These are phyloP conservation scores for Hemibagrus guttatus DNA, from an alignment of 2,797 vertebrate species.

Conservation along the genomic window DNA sequence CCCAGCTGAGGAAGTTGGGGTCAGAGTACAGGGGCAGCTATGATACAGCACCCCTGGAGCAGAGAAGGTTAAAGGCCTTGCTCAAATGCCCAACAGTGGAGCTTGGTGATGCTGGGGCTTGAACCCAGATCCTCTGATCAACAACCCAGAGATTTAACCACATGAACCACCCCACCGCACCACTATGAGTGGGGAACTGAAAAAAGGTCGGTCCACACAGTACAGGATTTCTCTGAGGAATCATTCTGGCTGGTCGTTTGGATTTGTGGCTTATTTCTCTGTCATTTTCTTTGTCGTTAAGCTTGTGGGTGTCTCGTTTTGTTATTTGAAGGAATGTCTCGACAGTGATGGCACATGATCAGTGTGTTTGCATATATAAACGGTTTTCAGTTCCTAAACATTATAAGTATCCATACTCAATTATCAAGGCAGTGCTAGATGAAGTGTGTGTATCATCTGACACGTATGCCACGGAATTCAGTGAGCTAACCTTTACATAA, in stretches of 20 bases:
- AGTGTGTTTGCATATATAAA: not conserved
- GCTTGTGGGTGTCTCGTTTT: not conserved
- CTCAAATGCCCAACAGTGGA: too few species aligned
- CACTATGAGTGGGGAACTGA: not conserved
- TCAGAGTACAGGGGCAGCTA: too few species aligned
- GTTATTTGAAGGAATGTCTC: not conserved
- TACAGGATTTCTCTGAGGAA: not conserved
- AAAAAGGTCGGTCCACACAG: not conserved
- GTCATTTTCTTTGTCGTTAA: not conserved
- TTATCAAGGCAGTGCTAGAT: not conserved
- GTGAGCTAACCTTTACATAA: slow-evolving; percentile 45
- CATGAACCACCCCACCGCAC: too few species aligned
- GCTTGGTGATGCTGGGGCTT: too few species aligned
- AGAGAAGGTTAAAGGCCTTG: too few species aligned
- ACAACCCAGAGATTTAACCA: too few species aligned
- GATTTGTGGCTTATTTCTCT: not conserved
- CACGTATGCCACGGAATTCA: slow-evolving; percentile 8
- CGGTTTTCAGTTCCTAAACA: not conserved
- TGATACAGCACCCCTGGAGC: too few species aligned
- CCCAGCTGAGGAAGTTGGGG: too few species aligned
- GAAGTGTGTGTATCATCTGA: not conserved
- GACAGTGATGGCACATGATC: not conserved
- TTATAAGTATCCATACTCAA: not conserved
- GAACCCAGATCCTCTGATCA: too few species aligned
- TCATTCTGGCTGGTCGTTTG: not conserved